These are phyloP conservation scores for Lasioglossum lativentre DNA, from an alignment of 2,888 invertebrate genomes.

Conservation along the genomic window DNA sequence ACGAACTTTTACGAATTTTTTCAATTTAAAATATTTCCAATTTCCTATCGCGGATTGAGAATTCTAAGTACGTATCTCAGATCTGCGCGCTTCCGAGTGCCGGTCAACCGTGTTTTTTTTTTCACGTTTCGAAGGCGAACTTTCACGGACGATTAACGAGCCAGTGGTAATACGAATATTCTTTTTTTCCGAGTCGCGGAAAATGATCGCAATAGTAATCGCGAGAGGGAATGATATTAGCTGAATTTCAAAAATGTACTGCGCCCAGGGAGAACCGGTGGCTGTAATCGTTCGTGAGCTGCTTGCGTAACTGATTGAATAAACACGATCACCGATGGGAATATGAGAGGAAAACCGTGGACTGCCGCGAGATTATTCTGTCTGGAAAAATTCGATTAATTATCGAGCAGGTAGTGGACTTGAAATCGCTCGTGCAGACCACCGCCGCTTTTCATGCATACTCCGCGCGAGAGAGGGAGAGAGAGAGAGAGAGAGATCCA, in stretches of 20 bases:
- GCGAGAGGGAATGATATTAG: neutral
- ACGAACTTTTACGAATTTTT: too few species aligned
- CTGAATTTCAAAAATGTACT: constrained; percentile 14
- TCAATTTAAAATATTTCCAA: too few species aligned
- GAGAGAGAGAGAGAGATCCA: neutral
- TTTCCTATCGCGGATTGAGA: too few species aligned
- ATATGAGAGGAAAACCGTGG: neutral
- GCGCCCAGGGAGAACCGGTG: constrained; percentile 15
- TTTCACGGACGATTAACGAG: constrained; percentile 51
- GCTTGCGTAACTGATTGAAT: constrained; percentile 35
- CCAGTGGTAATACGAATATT: neutral
- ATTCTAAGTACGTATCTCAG: constrained; percentile 26
- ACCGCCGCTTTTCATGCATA: neutral
- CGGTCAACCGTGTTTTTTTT: constrained; percentile 22
- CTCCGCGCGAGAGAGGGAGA: neutral
- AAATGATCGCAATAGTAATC: neutral
- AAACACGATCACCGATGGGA: constrained; percentile 12
- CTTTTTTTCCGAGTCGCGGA: neutral
- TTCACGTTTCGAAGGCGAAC: constrained; percentile 29
- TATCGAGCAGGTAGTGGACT: constrained; percentile 13
- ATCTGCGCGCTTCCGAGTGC: constrained; percentile 33
- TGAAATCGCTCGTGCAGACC: neutral
- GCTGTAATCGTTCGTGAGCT: constrained; percentile 14
- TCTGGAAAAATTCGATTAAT: neutral
- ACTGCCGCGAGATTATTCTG: neutral